These are phyloP conservation scores for Protodeltote pygarga DNA, from an alignment of 2,888 invertebrate species.

Conservation along the genomic window DNA sequence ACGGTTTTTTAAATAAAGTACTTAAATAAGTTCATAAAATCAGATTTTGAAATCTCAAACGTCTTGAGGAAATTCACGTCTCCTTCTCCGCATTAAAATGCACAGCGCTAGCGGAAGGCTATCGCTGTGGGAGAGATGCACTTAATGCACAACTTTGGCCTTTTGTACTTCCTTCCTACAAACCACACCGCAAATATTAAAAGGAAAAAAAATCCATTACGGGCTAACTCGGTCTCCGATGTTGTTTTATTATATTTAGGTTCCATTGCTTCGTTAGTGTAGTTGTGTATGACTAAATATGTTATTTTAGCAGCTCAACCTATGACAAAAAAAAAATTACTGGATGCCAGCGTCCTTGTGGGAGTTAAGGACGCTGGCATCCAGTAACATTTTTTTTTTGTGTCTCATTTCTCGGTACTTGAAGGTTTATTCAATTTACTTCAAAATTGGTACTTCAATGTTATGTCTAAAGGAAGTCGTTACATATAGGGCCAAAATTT, in stretches of 20 bases:
- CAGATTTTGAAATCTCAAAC: slow-evolving; percentile 3
- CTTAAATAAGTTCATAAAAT: neutral
- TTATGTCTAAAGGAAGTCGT: neutral
- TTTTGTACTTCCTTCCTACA: neutral
- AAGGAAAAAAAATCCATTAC: slow-evolving; percentile 3
- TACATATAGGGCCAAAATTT: slow-evolving; percentile 5
- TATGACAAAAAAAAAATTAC: too few relatives aligned
- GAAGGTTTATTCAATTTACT: too few relatives aligned
- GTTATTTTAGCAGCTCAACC: too few relatives aligned
- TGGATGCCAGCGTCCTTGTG: too few relatives aligned
- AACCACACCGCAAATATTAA: neutral
- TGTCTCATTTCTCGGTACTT: too few relatives aligned
- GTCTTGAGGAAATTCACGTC: slow-evolving; percentile 12
- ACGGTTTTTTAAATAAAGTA: too few relatives aligned
- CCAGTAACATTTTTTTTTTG: too few relatives aligned
- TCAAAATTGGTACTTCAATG: too few relatives aligned
- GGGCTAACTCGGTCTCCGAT: too few relatives aligned
- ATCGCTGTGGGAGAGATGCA: neutral
- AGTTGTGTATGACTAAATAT: too few relatives aligned
- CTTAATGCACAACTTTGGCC: slow-evolving; percentile 1
- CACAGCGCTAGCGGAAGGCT: slow-evolving; percentile 1
- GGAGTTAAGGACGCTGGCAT: too few relatives aligned
- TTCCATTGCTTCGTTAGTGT: slow-evolving; percentile 9
- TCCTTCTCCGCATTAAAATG: slow-evolving; percentile 22
- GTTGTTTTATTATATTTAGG: slow-evolving; percentile 19